phyloP scores from a whole-genome alignment of 2,113 vertebrate species.

The Takifugu bimaculatus region DNA sequence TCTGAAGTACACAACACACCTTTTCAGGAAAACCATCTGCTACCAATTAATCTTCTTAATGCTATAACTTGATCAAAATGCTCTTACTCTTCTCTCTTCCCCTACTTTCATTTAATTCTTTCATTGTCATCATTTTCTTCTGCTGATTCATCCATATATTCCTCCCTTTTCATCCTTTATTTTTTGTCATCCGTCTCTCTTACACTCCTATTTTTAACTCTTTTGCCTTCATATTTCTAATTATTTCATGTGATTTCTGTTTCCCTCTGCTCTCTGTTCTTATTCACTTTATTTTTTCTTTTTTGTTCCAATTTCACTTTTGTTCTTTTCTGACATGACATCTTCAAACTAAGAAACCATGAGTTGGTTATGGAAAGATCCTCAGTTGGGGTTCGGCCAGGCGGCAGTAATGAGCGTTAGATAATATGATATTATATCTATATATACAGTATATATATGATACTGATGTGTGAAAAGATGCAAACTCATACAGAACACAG shows the following conservation, averaged over 20 bases:
- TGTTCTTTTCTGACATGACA: not conserved
- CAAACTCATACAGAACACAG: too few relatives aligned
- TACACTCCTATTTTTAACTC: not conserved
- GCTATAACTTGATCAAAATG: too few relatives aligned
- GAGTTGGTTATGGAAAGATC: not conserved
- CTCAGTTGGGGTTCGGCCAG: too few relatives aligned
- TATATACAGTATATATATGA: too few relatives aligned
- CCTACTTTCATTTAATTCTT: slow-evolving; percentile 1
- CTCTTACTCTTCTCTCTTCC: slow-evolving; percentile 9
- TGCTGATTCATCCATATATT: not conserved
- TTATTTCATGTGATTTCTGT: not conserved
- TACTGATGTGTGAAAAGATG: too few relatives aligned
- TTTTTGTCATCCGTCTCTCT: not conserved
- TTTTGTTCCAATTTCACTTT: not conserved
- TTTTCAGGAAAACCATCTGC: too few relatives aligned
- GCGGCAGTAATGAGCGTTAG: too few relatives aligned
- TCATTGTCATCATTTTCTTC: not conserved
- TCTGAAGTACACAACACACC: too few relatives aligned
- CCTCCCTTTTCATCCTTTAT: not conserved
- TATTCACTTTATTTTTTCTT: not conserved
- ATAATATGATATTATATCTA: too few relatives aligned
- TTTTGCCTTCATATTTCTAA: not conserved
- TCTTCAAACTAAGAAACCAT: not conserved
- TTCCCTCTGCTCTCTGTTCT: not conserved
- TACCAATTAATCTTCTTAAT: too few relatives aligned